Base-by-base conservation (phyloP, 2,797 vertebrate species). In the Cossypha dichroa region DNA sequence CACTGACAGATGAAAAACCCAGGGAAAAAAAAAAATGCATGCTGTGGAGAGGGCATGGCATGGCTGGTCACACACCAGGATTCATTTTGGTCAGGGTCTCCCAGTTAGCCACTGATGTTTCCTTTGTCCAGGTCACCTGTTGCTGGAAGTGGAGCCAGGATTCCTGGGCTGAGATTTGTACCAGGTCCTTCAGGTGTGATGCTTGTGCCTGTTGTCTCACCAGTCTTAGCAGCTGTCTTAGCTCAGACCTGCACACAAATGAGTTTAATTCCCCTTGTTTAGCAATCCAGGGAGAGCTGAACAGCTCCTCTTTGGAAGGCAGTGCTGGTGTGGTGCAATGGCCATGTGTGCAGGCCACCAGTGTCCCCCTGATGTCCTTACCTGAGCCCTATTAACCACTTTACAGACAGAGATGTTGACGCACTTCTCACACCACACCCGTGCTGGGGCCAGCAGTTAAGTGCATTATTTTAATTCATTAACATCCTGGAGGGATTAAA, bases 251-350 rank as follows among this genome's bases (percentile, higher is more conserved):
- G 19, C 19, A 18, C 49, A 73, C 59, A 69, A 72, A 45, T 16
- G 4, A 17, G 45, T 52, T 22, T 48, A 21, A 5, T 28, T 83
- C 23, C 38, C 4, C 11, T 51, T 78, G 21, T 73, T 58, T 26
- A 51, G n/a, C 49, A 54, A 25, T 36, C 5, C 8, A 22, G 45
- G 64, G 28, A 52, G 66, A 68, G 36, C 5, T 16, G 19, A 31
- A 23, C 2, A 6, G n/a, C 46, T 75, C 56, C 26, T 40, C 28
- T 56, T 36, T 29, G 64, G 63, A 59, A 84, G 41, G 49, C n/a
- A n/a, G 1, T 0, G 2, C 29, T 60, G 26, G 8, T 0, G 5
- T 15, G 29, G 28, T 43, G 76, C 33, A 51, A 21, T 13, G 11
- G 23, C 2, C 15, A 2, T 14, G 23, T 34, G 66, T 80, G 56